phyloP scores from a whole-genome alignment of 2,797 vertebrate genomes.

The Pelodytes ibericus region DNA sequence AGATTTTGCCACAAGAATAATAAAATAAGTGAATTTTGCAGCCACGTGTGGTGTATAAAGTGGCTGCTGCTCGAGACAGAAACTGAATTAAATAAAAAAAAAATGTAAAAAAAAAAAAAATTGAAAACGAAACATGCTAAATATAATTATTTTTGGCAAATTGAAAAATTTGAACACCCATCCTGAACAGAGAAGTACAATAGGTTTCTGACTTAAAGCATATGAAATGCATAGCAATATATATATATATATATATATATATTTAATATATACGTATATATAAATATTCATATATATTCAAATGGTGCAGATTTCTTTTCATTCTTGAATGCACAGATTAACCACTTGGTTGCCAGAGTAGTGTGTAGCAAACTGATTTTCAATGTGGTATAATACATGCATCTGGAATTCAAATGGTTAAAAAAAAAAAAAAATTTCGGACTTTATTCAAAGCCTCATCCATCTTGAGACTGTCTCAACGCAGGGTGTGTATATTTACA shows the following conservation, averaged over 20 bases:
- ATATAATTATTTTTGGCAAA: conserved; percentile 89
- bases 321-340: conserved; percentile 22
- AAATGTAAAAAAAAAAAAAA: conserved; percentile 62
- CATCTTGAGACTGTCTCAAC: conserved; percentile 34
- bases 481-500: conserved; percentile 18
- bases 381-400: conserved; percentile 21
- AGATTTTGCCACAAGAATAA: conserved; percentile 65
- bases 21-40: conserved; percentile 65
- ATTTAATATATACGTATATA: conserved; percentile 69
- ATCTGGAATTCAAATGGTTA: conserved; percentile 9
- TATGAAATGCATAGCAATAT: conserved; percentile 90
- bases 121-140: conserved; percentile 71
- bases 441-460: conserved; percentile 34
- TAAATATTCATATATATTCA: conserved; percentile 74
- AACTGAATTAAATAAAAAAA: conserved; percentile 54
- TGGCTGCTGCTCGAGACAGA: conserved; percentile 64
- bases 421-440: conserved; percentile 55
- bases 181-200: conserved; percentile 75
- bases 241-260: conserved; percentile 72
- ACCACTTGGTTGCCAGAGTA: not conserved
- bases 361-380: not conserved
- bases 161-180: conserved; percentile 72
- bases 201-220: conserved; percentile 75
- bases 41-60: conserved; percentile 78
- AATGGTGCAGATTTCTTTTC: conserved; percentile 73